Percentiles rank a stretch among this genome's conserved stretches.
phyloP scores from a whole-genome alignment of 2,797 vertebrate genomes.

The Megaceryle alcyon region DNA sequence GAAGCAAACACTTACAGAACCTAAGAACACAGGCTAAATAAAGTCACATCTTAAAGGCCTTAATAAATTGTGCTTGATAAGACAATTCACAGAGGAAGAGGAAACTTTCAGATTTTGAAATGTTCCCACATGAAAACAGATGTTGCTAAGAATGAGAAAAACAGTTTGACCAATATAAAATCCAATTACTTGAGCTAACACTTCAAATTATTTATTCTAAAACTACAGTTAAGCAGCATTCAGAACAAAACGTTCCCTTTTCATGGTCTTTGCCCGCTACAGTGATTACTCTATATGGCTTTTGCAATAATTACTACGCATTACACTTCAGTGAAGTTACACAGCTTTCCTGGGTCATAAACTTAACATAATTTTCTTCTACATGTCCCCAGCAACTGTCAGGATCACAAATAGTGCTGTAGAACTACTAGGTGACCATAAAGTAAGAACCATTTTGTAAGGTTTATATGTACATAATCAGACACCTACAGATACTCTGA shows the following conservation, averaged over 20 bases:
- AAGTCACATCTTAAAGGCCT: not conserved
- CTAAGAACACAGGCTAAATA: not conserved
- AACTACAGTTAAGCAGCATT: not conserved
- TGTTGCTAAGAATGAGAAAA: not conserved
- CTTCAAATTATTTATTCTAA: not conserved
- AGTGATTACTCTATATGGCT: not conserved
- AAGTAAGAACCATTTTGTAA: fast-evolving
- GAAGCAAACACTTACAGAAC: not conserved
- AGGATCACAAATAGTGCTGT: not conserved
- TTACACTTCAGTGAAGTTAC: not conserved
- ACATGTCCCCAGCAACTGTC: not conserved
- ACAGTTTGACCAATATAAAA: not conserved
- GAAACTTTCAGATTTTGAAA: not conserved
- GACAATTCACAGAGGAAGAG: not conserved
- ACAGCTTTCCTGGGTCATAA: not conserved
- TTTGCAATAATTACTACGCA: not conserved
- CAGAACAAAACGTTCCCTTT: not conserved
- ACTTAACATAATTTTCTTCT: not conserved
- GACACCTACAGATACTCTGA: not conserved
- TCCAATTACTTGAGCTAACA: not conserved
- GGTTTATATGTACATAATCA: fast-evolving
- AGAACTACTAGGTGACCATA: not conserved
- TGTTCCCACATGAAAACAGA: not conserved
- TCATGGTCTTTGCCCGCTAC: not conserved
- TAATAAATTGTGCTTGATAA: not conserved